These are phyloP conservation scores for Panthera leo DNA, from an alignment of 2,113 vertebrate species.

Conservation along the genomic window DNA sequence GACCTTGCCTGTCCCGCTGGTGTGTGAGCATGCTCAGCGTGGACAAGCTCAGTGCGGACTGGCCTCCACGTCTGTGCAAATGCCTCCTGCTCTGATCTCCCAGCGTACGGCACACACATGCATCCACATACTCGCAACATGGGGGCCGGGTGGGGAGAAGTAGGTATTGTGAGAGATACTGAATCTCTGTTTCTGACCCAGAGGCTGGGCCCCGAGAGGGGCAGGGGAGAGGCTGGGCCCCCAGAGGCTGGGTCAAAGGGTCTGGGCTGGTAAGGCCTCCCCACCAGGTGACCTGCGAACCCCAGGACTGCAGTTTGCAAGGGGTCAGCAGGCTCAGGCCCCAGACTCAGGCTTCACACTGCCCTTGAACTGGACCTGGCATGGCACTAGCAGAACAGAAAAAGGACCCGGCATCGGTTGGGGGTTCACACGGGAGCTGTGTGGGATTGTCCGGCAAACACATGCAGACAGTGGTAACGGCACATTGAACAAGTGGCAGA, in stretches of 20 bases:
- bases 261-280: background rate
- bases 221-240: too few relatives aligned
- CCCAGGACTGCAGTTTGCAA: background rate
- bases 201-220: too few relatives aligned
- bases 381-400: rapidly evolving
- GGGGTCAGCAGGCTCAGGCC: too few relatives aligned
- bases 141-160: background rate
- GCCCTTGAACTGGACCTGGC: background rate
- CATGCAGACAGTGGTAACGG: rapidly evolving
- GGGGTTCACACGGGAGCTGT: background rate
- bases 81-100: background rate
- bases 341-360: too few relatives aligned
- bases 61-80: too few relatives aligned
- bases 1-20: background rate
- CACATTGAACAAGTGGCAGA: background rate
- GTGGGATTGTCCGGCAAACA: background rate
- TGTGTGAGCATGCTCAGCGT: too few relatives aligned
- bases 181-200: background rate
- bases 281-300: background rate
- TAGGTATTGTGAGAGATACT: background rate
- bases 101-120: too few relatives aligned
- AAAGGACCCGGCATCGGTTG: background rate
- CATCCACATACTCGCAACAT: too few relatives aligned
- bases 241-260: background rate
- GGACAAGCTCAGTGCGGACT: background rate